Percentiles rank a stretch among this genome's conserved stretches.
phyloP scores from a whole-genome alignment of 1,140 invertebrate genomes.

The Drosophila pruinosa region DNA sequence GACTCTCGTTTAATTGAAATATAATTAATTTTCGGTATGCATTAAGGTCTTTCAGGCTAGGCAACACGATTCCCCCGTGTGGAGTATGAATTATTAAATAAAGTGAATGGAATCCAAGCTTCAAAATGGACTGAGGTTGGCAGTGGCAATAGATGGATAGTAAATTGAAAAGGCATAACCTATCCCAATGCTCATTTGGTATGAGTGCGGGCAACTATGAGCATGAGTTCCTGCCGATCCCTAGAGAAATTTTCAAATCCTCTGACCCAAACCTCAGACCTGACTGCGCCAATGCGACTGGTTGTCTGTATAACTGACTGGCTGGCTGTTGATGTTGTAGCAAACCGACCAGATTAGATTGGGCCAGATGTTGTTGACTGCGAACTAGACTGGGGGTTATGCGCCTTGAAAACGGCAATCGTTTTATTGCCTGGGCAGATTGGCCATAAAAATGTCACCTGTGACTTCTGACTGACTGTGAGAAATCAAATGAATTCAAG shows the following conservation, averaged over 20 bases:
- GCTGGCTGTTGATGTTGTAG: constrained; percentile 41
- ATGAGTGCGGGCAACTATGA: constrained; percentile 24
- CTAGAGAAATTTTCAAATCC: constrained; percentile 70
- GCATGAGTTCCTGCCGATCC: constrained; percentile 32
- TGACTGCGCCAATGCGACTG: neutral
- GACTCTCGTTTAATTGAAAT: constrained; percentile 66
- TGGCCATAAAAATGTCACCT: constrained; percentile 79
- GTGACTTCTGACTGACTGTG: constrained; percentile 62
- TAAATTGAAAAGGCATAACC: constrained; percentile 57
- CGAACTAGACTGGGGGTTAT: neutral
- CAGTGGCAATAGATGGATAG: constrained; percentile 1
- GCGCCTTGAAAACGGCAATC: constrained; percentile 64
- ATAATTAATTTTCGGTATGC: constrained; percentile 71
- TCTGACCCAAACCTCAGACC: constrained; percentile 2
- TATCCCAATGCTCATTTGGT: constrained; percentile 30
- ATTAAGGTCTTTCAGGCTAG: constrained; percentile 12
- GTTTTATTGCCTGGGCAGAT: constrained; percentile 75
- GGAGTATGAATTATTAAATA: constrained; percentile 38
- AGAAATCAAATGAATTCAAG: constrained; percentile 78
- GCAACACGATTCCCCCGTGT: constrained; percentile 10
- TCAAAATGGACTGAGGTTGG: neutral
- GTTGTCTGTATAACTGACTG: neutral
- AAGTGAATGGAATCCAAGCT: constrained; percentile 12
- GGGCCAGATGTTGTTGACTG: constrained; percentile 33
- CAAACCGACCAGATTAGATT: constrained; percentile 51